Evolutionary conservation across 2,888 invertebrate genomes (phyloP).

Genomic region (Sympetrum striolatum): DNA sequence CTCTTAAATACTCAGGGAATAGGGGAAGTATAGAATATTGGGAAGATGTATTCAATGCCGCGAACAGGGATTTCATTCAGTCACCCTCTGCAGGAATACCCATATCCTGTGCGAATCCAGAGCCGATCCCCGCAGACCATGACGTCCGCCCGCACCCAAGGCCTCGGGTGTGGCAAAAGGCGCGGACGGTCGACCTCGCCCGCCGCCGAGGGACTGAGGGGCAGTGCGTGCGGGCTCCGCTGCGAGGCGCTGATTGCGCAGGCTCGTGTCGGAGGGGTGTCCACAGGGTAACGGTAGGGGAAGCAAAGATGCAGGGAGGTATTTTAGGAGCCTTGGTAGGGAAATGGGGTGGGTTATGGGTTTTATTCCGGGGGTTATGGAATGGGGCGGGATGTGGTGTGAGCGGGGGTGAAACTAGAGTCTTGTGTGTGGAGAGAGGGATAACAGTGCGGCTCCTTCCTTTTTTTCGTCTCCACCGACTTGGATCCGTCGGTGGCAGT

Average conservation of each 20-base stretch:
- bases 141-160: neutral
- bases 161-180: neutral
- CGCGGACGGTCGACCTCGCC: neutral
- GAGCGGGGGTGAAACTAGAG: neutral
- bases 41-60: no score
- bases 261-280: neutral
- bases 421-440: neutral
- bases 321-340: neutral
- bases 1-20: no score
- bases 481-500: neutral
- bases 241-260: slow-evolving; percentile 31
- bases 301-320: neutral
- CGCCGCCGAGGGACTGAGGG: neutral
- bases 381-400: neutral
- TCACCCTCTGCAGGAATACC: no score
- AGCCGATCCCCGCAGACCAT: neutral
- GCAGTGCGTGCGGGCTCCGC: slow-evolving; percentile 1
- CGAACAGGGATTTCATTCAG: no score
- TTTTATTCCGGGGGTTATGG: neutral
- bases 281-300: neutral
- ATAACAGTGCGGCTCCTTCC: slow-evolving; percentile 18
- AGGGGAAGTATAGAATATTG: no score
- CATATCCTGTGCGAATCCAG: no score
- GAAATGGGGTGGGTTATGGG: neutral
- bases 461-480: neutral